Conservation (phyloP, 2,888 invertebrate genomes). For the Tyria jacobaeae region DNA sequence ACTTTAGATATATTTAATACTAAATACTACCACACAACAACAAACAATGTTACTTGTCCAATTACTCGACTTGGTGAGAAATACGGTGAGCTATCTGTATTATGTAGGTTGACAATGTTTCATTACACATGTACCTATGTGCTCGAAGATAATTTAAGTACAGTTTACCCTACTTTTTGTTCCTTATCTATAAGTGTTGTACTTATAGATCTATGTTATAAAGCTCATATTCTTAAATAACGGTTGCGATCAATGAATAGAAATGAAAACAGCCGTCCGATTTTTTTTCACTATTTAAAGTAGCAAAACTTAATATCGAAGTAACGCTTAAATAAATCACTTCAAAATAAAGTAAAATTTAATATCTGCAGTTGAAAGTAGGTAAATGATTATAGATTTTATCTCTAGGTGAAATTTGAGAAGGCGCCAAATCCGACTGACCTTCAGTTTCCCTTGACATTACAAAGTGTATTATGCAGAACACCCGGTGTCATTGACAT, state of each 20-base stretch:
- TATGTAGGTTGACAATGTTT: neutral
- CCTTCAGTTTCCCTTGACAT: conserved; percentile 55
- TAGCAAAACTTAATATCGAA: neutral
- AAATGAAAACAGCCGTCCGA: too few relatives aligned
- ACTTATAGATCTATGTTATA: neutral
- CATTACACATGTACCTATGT: neutral
- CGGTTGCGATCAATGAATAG: too few relatives aligned
- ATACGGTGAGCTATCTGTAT: too few relatives aligned
- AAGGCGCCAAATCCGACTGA: conserved; percentile 31
- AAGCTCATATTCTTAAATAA: too few relatives aligned
- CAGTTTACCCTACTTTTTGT: neutral
- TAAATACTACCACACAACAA: too few relatives aligned
- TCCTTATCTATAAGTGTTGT: neutral
- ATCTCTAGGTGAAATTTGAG: conserved; percentile 6
- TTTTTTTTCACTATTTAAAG: too few relatives aligned
- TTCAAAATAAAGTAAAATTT: neutral
- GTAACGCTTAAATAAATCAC: neutral
- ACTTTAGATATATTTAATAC: too few relatives aligned
- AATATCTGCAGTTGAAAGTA: neutral
- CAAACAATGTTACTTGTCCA: too few relatives aligned
- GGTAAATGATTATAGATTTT: neutral
- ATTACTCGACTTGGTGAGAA: too few relatives aligned
- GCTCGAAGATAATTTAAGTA: neutral
- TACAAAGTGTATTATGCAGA: conserved; percentile 38
- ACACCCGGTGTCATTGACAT: conserved; percentile 53